Evolutionary conservation across 2,888 invertebrate species (phyloP), one percentile per base, ranked within the genome.

Genomic region (Rhagium mordax): DNA sequence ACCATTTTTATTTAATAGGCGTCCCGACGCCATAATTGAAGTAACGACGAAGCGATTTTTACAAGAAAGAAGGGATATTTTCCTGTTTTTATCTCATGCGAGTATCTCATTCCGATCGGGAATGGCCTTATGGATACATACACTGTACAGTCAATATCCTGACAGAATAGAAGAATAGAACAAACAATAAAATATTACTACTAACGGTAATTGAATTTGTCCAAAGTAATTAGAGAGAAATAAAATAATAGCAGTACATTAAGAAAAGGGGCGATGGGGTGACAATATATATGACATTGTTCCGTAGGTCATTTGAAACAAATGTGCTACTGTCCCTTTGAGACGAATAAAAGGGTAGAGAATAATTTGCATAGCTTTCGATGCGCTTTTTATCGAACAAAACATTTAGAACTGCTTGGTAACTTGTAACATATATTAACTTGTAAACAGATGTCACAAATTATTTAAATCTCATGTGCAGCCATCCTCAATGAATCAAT

Each of bases 361-460:
- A 49, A 57, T 74, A 71, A 83, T 84, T 83, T 83, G 81, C 82
- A 84, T 84, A 80, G 78, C 76, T 81, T 83, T 83, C 80, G 83
- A 77, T 83, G 81, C 79, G 84, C 83, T 81, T 83, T 84, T 84
- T 72, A 77, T 41, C 75, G 64, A 74, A 71, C 74, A 75, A 76
- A 76, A 76, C 77, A 70, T 71, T 74, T 64, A 47, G 64, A 67
- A 71, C 71, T 75, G 67, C 69, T 70, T 72, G 65, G 64, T 74
- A 76, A 67, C 70, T 74, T 75, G 74, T 75, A 76, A 82, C 82
- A 81, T 82, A 82, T 83, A 84, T 84, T 84, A 84, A 84, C 83
- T 83, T 85, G 84, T 85, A 83, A 85, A 85, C 85, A 85, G 84
- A 85, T 85, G 85, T 84, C 82, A 78, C 74, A 79, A 82, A 81